Evolutionary conservation across 2,888 invertebrate genomes (phyloP).

Genomic region (Agonopterix arenella): DNA sequence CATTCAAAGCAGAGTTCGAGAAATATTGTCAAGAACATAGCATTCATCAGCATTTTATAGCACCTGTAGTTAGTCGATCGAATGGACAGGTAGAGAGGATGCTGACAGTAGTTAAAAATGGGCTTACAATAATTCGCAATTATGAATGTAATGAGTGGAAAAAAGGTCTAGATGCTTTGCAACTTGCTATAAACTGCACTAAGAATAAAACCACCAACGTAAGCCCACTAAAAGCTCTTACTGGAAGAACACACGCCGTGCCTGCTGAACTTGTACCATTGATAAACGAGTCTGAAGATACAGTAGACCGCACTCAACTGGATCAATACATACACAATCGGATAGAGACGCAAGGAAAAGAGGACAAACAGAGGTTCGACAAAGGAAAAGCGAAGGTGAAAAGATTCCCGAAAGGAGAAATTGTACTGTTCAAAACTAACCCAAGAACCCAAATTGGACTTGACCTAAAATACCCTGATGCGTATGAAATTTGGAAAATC

Average conservation of each 20-base stretch:
- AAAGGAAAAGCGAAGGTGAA: neutral
- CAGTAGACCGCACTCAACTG: neutral
- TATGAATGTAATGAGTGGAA: slow-evolving; percentile 9
- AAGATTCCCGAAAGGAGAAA: neutral
- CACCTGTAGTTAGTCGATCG: slow-evolving; percentile 10
- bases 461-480: slow-evolving; percentile 8
- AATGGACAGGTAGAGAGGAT: slow-evolving; percentile 16
- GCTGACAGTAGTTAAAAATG: slow-evolving; percentile 13
- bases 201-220: neutral
- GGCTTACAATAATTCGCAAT: slow-evolving; percentile 15
- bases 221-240: neutral
- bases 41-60: slow-evolving; percentile 14
- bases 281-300: neutral
- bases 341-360: neutral
- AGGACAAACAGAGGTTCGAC: neutral
- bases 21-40: slow-evolving; percentile 7
- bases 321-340: neutral
- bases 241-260: neutral
- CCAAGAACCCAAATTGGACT: neutral
- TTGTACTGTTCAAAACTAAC: neutral
- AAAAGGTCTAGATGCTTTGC: slow-evolving; percentile 2
- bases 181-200: neutral
- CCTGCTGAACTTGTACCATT: neutral
- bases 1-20: slow-evolving; percentile 12
- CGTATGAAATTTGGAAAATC: slow-evolving; percentile 9